Evolutionary conservation across 2,888 invertebrate species (phyloP).

Genomic region (Tetanocera ferruginea): DNA sequence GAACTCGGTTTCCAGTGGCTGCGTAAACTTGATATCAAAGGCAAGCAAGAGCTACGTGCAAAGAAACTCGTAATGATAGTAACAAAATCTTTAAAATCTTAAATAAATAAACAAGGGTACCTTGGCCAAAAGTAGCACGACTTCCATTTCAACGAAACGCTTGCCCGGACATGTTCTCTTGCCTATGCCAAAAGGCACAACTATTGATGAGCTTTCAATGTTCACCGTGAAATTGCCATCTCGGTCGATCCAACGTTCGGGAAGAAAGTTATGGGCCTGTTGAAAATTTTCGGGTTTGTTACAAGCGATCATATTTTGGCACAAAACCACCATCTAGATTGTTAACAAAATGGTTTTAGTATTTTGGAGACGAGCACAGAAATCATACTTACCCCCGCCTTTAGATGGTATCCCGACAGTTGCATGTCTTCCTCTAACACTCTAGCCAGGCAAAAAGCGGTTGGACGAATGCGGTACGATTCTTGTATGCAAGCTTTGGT

Average conservation of each 20-base stretch:
- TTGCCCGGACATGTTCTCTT: conserved; percentile 88
- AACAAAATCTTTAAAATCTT: neutral
- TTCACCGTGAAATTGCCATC: conserved; percentile 66
- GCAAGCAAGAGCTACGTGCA: conserved; percentile 75
- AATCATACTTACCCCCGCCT: conserved; percentile 76
- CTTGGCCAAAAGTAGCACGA: conserved; percentile 81
- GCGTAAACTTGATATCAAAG: conserved; percentile 79
- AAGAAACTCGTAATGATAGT: neutral
- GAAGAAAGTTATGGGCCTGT: conserved; percentile 78
- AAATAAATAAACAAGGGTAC: conserved; percentile 65
- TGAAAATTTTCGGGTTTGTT: conserved; percentile 81
- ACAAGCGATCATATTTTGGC: conserved; percentile 88
- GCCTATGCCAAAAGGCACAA: conserved; percentile 86
- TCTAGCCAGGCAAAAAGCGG: conserved; percentile 84
- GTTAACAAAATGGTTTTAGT: no score
- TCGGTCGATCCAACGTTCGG: conserved; percentile 81
- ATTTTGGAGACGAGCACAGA: no score
- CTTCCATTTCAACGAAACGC: conserved; percentile 83
- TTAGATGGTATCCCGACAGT: conserved; percentile 78
- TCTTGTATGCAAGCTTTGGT: conserved; percentile 85
- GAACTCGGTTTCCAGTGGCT: conserved; percentile 81
- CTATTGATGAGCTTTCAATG: conserved; percentile 73
- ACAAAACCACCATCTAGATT: conserved; percentile 81
- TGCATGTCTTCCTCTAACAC: conserved; percentile 80
- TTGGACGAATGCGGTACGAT: conserved; percentile 77